Percentiles rank a stretch among this genome's conserved stretches.
Conservation (phyloP, 2,113 vertebrate species). For the Phylloscopus trochilus region DNA sequence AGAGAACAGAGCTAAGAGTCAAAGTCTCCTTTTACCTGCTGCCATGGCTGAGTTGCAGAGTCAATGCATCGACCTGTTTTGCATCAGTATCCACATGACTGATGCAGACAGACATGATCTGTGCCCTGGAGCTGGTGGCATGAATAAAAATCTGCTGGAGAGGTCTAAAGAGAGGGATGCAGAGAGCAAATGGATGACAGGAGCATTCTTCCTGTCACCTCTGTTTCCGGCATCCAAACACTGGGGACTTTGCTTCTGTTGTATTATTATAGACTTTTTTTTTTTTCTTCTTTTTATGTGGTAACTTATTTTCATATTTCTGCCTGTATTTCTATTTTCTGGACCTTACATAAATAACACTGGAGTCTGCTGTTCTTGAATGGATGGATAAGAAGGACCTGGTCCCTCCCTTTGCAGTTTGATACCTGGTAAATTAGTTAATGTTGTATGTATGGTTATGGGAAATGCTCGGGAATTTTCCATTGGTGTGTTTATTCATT, state of each 20-base stretch:
- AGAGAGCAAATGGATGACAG: neutral
- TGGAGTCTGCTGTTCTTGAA: neutral
- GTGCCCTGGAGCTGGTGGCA: neutral
- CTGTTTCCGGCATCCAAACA: neutral
- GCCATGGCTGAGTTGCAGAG: neutral
- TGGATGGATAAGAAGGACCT: neutral
- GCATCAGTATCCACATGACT: neutral
- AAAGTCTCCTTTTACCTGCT: neutral
- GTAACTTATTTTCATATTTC: neutral
- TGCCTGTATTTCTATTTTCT: neutral
- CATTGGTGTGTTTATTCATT: neutral
- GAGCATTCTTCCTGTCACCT: neutral
- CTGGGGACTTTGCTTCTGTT: neutral
- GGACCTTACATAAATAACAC: neutral
- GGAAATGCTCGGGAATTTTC: neutral
- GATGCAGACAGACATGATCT: neutral
- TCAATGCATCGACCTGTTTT: neutral
- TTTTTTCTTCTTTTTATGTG: neutral
- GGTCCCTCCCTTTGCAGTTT: neutral
- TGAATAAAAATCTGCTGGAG: neutral
- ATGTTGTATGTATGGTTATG: neutral
- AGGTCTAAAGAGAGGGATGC: neutral
- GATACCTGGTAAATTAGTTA: neutral
- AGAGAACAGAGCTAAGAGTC: neutral
- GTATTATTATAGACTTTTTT: neutral